A percentile compares a stretch with the other conserved stretches of the same genome.
phyloP scores from a whole-genome alignment of 2,888 invertebrate species.

The Stictocephala bisonia region DNA sequence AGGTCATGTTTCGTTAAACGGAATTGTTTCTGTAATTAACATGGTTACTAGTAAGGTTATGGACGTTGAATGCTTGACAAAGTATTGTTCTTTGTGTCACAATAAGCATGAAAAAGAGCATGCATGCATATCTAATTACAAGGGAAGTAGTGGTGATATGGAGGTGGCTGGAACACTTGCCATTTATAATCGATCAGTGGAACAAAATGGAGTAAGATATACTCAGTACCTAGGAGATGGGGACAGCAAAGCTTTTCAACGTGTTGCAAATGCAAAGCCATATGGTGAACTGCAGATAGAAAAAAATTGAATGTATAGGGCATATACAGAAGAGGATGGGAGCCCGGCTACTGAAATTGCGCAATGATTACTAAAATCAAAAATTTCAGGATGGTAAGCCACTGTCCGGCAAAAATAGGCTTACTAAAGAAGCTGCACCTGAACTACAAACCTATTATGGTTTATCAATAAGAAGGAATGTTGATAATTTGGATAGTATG shows the following conservation, averaged over 20 bases:
- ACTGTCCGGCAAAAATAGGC: too few species aligned
- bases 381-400: too few species aligned
- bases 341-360: too few species aligned
- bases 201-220: too few species aligned
- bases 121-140: neutral
- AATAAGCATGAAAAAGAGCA: neutral
- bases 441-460: too few species aligned
- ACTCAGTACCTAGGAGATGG: neutral
- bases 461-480: too few species aligned
- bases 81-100: neutral
- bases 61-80: neutral
- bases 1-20: neutral
- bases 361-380: too few species aligned
- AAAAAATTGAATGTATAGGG: neutral
- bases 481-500: too few species aligned
- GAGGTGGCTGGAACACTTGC: neutral
- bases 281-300: neutral
- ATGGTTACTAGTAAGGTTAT: neutral
- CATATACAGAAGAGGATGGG: neutral
- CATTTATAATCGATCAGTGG: too few species aligned
- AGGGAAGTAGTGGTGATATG: neutral
- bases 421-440: too few species aligned
- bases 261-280: neutral
- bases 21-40: neutral
- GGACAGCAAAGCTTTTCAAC: too few species aligned